Percentiles rank a stretch among this genome's conserved stretches.
phyloP scores from a whole-genome alignment of 2,888 invertebrate genomes.

The Dasypogon diadema region DNA sequence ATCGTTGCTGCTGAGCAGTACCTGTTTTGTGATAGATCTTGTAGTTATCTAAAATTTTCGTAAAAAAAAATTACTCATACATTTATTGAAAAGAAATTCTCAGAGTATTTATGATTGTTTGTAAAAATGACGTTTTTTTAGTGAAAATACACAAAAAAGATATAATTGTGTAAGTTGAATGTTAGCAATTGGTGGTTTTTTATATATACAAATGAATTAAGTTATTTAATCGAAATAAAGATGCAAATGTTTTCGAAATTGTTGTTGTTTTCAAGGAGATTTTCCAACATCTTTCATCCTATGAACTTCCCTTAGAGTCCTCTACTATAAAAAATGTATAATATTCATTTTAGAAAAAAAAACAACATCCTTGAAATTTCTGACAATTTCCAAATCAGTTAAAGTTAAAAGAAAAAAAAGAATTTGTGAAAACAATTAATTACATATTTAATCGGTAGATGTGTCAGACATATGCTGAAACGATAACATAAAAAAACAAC shows the following conservation, averaged over 20 bases:
- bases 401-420: too few species aligned
- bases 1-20: conserved; percentile 42
- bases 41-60: conserved; percentile 35
- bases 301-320: too few species aligned
- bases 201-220: conserved; percentile 41
- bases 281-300: too few species aligned
- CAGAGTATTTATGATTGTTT: conserved; percentile 45
- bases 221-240: conserved; percentile 47
- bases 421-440: too few species aligned
- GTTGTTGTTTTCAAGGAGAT: not conserved
- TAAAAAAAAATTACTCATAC: conserved; percentile 5
- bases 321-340: too few species aligned
- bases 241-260: conserved; percentile 39
- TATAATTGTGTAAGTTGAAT: conserved; percentile 45
- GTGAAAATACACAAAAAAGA: conserved; percentile 15
- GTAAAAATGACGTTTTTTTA: conserved; percentile 30
- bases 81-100: conserved; percentile 23
- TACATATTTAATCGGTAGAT: too few species aligned
- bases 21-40: conserved; percentile 43
- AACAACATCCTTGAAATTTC: too few species aligned
- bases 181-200: conserved; percentile 47
- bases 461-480: too few species aligned
- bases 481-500: too few species aligned
- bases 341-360: too few species aligned
- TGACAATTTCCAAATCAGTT: too few species aligned